These are phyloP conservation scores for Mesorhabditis spiculigera DNA, from an alignment of 2,888 invertebrate genomes.

Conservation along the genomic window DNA sequence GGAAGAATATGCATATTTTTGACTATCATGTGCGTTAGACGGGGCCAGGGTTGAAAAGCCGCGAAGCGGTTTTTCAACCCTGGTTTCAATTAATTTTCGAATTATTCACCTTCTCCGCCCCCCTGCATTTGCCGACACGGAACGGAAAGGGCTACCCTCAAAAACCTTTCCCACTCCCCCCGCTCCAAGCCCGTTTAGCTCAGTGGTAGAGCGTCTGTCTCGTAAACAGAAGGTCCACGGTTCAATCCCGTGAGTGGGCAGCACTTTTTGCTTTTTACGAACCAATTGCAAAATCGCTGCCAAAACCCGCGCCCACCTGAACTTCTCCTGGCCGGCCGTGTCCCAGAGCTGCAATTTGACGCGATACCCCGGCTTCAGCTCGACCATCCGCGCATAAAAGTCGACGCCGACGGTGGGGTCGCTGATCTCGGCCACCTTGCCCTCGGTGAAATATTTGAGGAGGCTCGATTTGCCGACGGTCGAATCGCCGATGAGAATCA, in stretches of 20 bases:
- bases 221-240: conserved; percentile 46
- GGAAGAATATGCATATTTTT: no score
- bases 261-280: not conserved
- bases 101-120: no score
- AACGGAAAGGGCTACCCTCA: no score
- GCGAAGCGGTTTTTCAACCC: no score
- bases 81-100: no score
- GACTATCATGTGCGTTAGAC: no score
- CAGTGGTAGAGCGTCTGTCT: conserved; percentile 48
- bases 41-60: no score
- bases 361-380: conserved; percentile 88
- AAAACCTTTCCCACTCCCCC: no score
- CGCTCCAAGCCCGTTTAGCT: conserved; percentile 20
- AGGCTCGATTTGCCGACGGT: conserved; percentile 74
- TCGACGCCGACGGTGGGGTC: conserved; percentile 97
- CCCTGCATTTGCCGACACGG: no score
- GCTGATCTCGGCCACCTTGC: conserved; percentile 67
- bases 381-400: conserved; percentile 91
- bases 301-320: conserved; percentile 67
- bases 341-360: conserved; percentile 98
- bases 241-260: conserved; percentile 27
- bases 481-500: conserved; percentile 96
- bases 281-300: no score
- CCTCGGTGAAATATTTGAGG: conserved; percentile 71
- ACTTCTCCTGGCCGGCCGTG: conserved; percentile 95